Conservation (phyloP, 2,113 vertebrate genomes). For the Phainopepla nitens region DNA sequence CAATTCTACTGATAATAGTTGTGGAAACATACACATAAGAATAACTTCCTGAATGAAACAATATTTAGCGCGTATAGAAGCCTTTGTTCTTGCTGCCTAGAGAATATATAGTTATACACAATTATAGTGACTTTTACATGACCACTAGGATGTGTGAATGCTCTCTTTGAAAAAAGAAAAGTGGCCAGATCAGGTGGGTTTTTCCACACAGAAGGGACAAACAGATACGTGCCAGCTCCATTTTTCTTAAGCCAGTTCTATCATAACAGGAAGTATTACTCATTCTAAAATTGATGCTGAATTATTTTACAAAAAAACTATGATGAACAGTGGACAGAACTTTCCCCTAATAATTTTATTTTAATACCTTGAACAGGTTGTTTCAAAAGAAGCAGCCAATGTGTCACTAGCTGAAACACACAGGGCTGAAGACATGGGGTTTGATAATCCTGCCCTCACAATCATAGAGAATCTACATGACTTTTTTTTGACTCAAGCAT, state of each 20-base stretch:
- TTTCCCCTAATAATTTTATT: not conserved
- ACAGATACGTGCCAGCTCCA: not conserved
- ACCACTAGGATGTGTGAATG: not conserved
- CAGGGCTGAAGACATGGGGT: not conserved
- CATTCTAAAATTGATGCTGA: constrained; percentile 1
- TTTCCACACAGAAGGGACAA: not conserved
- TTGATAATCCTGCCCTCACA: not conserved
- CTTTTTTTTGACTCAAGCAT: not conserved
- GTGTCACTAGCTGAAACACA: not conserved
- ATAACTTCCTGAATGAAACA: constrained; percentile 82
- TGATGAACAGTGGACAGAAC: not conserved
- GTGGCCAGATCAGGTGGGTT: not conserved
- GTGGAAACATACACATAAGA: constrained; percentile 81
- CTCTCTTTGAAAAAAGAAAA: not conserved
- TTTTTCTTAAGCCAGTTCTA: constrained; percentile 12
- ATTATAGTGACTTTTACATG: not conserved
- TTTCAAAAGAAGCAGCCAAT: not conserved
- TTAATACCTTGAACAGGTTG: not conserved
- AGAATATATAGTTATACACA: not conserved
- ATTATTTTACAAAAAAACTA: not conserved
- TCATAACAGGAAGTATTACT: constrained; percentile 54
- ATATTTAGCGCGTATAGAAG: constrained; percentile 46
- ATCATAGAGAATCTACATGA: not conserved
- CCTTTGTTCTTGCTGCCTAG: constrained; percentile 28
- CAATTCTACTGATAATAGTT: constrained; percentile 75